These are phyloP conservation scores for Sylvia borin DNA, from an alignment of 2,797 vertebrate genomes.

Conservation along the genomic window DNA sequence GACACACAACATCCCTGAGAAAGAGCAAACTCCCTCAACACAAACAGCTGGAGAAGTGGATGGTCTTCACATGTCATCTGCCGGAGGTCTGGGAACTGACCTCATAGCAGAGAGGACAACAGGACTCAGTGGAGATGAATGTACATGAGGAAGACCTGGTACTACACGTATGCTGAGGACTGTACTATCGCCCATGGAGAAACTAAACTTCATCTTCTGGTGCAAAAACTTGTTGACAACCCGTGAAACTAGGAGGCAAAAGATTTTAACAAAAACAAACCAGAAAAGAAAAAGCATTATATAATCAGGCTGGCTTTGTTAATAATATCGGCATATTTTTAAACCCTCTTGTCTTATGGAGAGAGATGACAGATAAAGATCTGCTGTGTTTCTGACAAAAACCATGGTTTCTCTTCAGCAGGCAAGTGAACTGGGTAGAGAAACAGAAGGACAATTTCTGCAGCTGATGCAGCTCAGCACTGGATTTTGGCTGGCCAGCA, in stretches of 20 bases:
- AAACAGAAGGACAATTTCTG: background rate
- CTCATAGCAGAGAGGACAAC: background rate
- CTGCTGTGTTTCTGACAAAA: background rate
- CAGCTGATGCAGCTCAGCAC: background rate
- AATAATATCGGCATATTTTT: background rate
- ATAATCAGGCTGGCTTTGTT: background rate
- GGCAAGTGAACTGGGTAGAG: background rate
- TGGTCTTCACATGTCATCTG: background rate
- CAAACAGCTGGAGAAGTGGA: background rate
- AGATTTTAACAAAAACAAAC: background rate
- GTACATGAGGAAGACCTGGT: accelerated
- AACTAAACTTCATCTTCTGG: background rate
- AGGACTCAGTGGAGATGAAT: background rate
- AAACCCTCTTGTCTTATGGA: background rate
- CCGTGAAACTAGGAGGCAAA: background rate
- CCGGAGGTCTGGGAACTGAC: background rate
- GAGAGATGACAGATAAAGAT: background rate
- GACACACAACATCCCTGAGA: background rate
- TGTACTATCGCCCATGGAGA: background rate
- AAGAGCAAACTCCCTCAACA: background rate
- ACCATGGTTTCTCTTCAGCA: background rate
- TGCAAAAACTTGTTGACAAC: background rate
- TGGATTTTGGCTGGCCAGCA: background rate
- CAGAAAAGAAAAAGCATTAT: background rate
- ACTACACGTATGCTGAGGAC: background rate